Percentiles rank a stretch among this genome's conserved stretches.
Evolutionary conservation across 2,113 vertebrate genomes (phyloP).

Genomic region (Phaethon lepturus): DNA sequence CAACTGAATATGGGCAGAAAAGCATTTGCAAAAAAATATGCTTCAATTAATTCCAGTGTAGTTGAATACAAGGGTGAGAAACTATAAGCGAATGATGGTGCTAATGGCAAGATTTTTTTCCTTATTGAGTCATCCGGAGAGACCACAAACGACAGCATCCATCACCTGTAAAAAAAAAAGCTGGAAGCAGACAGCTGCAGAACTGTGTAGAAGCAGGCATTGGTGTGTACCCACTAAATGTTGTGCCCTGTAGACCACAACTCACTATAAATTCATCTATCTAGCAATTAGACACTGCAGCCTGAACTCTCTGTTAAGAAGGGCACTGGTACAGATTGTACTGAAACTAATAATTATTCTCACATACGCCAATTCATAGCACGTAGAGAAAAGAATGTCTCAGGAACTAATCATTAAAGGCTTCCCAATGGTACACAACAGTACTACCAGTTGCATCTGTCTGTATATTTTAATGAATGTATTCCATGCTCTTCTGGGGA

Average conservation of each 20-base stretch:
- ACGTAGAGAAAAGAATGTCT: not conserved
- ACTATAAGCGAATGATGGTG: not conserved
- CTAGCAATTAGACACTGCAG: conserved; percentile 16
- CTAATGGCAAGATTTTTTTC: not conserved
- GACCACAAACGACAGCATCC: not conserved
- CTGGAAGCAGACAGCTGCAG: not conserved
- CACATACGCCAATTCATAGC: not conserved
- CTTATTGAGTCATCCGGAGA: not conserved
- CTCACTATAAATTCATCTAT: not conserved
- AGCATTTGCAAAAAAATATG: not conserved
- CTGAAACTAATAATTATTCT: conserved; percentile 23
- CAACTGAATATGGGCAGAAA: not conserved
- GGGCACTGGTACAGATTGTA: not conserved
- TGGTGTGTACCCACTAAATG: not conserved
- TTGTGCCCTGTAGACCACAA: not conserved
- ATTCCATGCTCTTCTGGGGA: not conserved
- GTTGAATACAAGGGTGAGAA: not conserved
- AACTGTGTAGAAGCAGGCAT: not conserved
- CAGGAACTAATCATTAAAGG: not conserved
- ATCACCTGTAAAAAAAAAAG: not conserved
- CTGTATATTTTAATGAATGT: not conserved
- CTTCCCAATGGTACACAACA: not conserved
- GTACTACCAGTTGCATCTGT: not conserved
- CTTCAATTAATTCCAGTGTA: not conserved
- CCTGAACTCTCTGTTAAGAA: conserved; percentile 3